These are phyloP conservation scores for Psephotus haematonotus DNA, from an alignment of 2,113 vertebrate species.

Conservation along the genomic window DNA sequence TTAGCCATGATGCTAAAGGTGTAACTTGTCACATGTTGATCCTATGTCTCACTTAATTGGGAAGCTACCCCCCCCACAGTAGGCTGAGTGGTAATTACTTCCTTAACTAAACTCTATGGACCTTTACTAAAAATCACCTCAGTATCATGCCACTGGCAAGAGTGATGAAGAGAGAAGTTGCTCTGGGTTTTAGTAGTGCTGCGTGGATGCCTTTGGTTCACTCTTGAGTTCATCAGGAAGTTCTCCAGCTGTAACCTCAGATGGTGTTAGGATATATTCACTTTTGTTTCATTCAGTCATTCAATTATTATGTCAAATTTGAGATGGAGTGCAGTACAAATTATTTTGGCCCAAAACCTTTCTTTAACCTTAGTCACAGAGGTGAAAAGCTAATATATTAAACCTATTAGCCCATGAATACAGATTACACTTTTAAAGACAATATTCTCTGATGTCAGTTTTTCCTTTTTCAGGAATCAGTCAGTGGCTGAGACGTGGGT, in stretches of 20 bases:
- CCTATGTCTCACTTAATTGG: neutral
- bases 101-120: neutral
- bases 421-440: neutral
- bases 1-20: neutral
- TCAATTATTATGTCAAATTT: conserved; percentile 15
- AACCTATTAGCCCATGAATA: neutral
- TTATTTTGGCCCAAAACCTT: conserved; percentile 20
- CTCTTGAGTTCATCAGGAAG: neutral
- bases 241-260: neutral
- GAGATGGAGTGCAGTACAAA: neutral
- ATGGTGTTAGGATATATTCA: neutral
- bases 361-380: conserved; percentile 14
- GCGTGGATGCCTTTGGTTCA: neutral
- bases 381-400: conserved; percentile 19
- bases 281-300: conserved; percentile 4
- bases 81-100: neutral
- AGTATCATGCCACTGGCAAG: neutral
- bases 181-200: neutral
- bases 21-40: neutral
- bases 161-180: neutral
- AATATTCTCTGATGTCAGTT: neutral
- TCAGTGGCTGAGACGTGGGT: neutral
- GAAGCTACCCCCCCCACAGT: neutral
- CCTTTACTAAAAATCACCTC: neutral
- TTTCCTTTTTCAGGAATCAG: neutral